Evolutionary conservation across 1,140 invertebrate genomes (phyloP), one percentile per base, ranked within the genome.

Genomic region (Zophobas atratus): DNA sequence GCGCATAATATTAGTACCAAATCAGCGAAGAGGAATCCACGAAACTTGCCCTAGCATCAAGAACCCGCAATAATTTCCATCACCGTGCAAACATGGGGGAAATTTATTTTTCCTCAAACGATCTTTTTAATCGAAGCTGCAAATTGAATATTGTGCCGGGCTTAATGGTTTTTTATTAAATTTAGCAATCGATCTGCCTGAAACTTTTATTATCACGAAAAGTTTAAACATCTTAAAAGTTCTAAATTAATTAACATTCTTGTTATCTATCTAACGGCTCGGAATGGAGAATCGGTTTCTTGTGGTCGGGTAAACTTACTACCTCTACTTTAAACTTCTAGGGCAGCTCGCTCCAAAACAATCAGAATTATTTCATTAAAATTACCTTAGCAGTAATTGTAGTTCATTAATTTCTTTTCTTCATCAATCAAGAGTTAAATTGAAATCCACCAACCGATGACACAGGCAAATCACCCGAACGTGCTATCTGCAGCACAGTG

Each of bases 181-280:
- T 73, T 71, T 63, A 41, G 33, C 55, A 36, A 63, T 73, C 41
- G 43, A 74, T 57, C 20, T 60, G 60, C 2, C 55, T 3, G 35
- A 48, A 70, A 75, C 41, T 78, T 78, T 75, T 67, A 77, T 77
- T 55, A 78, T 73, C 46, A 56, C 20, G 67, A 77, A 79, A 79
- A 79, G 67, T 79, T 79, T 73, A 75, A 76, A 70, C 71, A 79
- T 79, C 72, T 79, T 72, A 43, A 48, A 76, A 81, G 72, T 81
- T 81, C 79, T 79, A 79, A 80, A 81, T 81, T 81, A 81, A 81
- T 80, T 81, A 82, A 82, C 79, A 80, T 82, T 82, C 79, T 82
- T 82, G 71, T 80, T 79, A 82, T 82, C 79, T 82, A 77, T 79
- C 79, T 77, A 79, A 79, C 79, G 79, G 79, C 73, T 71, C 77